These are phyloP conservation scores for Picathartes gymnocephalus DNA, from an alignment of 2,113 vertebrate genomes.

Conservation along the genomic window DNA sequence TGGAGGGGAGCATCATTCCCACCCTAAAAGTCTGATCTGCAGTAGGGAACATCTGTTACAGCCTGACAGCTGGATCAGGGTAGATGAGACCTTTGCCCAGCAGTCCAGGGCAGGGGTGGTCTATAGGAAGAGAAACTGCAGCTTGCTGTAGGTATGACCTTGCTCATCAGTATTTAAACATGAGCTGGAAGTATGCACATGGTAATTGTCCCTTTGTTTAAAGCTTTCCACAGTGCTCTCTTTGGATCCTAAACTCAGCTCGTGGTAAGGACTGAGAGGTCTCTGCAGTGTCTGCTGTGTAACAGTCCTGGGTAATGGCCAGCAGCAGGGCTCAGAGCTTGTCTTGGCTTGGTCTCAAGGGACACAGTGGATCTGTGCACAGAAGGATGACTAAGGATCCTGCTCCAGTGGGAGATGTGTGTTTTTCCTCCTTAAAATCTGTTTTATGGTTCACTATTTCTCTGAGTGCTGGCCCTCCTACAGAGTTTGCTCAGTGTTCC, in stretches of 20 bases:
- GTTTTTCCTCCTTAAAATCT: not conserved
- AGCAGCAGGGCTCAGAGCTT: not conserved
- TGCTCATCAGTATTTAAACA: not conserved
- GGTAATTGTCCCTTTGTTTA: not conserved
- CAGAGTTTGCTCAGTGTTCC: rapidly evolving
- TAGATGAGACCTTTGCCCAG: not conserved
- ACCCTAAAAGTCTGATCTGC: not conserved
- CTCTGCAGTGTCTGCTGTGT: not conserved
- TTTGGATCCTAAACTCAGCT: not conserved
- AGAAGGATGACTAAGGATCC: not conserved
- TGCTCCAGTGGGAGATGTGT: not conserved
- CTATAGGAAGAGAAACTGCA: not conserved
- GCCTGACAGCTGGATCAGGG: not conserved
- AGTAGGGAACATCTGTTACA: not conserved
- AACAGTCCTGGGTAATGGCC: not conserved
- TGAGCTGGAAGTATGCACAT: rapidly evolving
- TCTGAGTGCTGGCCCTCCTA: not conserved
- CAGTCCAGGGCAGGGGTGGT: not conserved
- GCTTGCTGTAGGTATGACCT: not conserved
- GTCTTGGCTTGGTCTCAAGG: not conserved
- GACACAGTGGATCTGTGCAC: not conserved
- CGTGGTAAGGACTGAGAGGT: not conserved
- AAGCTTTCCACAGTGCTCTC: not conserved
- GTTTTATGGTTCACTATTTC: not conserved
- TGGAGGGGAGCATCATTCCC: not conserved